Evolutionary conservation across 2,113 vertebrate species (phyloP).

Genomic region (Chelonoidis abingdonii): DNA sequence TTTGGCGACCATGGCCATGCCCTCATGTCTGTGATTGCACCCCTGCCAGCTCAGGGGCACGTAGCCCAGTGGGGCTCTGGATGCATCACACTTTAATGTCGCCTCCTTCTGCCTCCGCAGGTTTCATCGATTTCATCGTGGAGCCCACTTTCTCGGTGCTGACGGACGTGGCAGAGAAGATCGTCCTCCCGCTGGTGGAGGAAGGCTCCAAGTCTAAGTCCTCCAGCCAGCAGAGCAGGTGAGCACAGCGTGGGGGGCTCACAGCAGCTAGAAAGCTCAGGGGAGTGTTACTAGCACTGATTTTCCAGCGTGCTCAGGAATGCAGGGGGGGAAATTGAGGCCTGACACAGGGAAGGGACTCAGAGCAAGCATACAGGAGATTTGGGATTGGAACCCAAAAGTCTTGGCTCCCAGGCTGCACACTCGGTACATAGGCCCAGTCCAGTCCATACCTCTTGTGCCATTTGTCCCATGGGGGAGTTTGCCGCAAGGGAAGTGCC

Average conservation of each 20-base stretch:
- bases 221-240: constrained; percentile 56
- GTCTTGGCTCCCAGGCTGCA: neutral
- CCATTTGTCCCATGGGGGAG: neutral
- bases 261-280: neutral
- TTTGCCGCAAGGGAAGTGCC: neutral
- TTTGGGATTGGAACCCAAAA: neutral
- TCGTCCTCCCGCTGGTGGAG: constrained; percentile 87
- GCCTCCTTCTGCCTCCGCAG: constrained; percentile 60
- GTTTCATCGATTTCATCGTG: constrained; percentile 97
- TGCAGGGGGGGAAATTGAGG: neutral
- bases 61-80: neutral
- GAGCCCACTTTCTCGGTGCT: constrained; percentile 94
- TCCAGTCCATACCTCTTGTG: neutral
- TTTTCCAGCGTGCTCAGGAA: neutral
- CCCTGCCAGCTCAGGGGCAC: neutral
- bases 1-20: neutral
- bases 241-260: rapidly evolving
- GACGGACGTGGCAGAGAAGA: constrained; percentile 94
- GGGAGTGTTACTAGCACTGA: neutral
- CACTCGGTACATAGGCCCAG: neutral
- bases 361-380: neutral
- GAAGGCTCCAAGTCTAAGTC: constrained; percentile 85
- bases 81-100: neutral
- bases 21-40: rapidly evolving
- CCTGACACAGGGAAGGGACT: neutral